Evolutionary conservation across 1,140 invertebrate species (phyloP), one percentile per base, ranked within the genome.

Genomic region (Berghia stephanieae): DNA sequence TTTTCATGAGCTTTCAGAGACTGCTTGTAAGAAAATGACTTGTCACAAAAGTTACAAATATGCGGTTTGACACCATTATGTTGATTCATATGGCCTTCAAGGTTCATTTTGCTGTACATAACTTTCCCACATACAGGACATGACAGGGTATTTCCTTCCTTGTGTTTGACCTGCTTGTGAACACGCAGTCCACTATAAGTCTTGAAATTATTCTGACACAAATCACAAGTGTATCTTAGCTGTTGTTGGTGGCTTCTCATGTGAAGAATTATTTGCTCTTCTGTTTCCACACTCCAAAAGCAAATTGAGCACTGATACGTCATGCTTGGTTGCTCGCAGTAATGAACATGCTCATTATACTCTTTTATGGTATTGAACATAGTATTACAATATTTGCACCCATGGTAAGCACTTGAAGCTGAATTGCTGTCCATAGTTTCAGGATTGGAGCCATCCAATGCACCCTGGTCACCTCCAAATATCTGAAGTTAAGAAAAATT

Each of bases 31-130:
- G 31, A 70, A 38, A 81, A 81, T 27, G 57, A 5, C 44, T 81
- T 81, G 6, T n/a, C 52, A 63, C 80, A 81, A 36, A 40, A 57
- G 2, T 43, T 27, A 36, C 80, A 81, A 5, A 18, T 3, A 52
- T 74, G 76, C 38, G 80, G 80, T 46, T 79, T 81, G 4, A 79
- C 66, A 18, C 80, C 80, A 42, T 75, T 77, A 49, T 81, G 80
- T 52, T 73, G 44, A 67, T 81, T 77, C 16, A 79, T 69, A 69
- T 81, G 80, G 27, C 75, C 46, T 43, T 72, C 75, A 31, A 77
- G 43, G 38, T 81, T 70, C 24, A 68, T 78, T 27, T 70, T 74
- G 34, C 79, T 78, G 63, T 79, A 77, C 60, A 77, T 79, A 1
- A 79, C 57, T 55, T 81, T 81, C 38, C 73, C 73, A 78, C 80